Percentiles rank a stretch among this genome's conserved stretches.
These are phyloP conservation scores for Morus bassanus DNA, from an alignment of 2,797 vertebrate species.

Conservation along the genomic window DNA sequence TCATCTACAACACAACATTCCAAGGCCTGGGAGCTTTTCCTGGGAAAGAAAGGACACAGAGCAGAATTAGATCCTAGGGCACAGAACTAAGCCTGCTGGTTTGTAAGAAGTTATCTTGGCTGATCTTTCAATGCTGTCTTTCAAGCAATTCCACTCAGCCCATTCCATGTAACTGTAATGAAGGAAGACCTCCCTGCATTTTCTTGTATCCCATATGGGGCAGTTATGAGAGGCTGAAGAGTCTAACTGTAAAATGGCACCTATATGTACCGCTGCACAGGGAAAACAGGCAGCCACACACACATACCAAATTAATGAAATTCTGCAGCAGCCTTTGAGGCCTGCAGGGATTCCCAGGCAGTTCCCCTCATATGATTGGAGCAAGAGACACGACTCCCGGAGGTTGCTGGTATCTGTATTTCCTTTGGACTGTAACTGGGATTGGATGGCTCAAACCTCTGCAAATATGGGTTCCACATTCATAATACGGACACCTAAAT, in stretches of 20 bases:
- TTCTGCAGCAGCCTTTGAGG: background rate
- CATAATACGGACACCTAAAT: background rate
- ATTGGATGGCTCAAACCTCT: background rate
- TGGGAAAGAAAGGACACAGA: background rate
- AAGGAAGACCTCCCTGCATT: background rate
- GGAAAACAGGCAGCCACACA: too few species aligned
- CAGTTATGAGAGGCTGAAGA: background rate
- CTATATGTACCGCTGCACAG: background rate
- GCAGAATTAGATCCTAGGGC: background rate
- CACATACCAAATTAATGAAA: background rate
- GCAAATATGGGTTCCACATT: background rate
- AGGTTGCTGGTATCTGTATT: background rate
- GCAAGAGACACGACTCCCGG: background rate
- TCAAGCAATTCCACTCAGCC: background rate
- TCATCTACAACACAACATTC: background rate
- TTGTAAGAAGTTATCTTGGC: background rate
- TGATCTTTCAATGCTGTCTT: background rate
- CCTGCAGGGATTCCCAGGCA: background rate
- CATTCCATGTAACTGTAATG: background rate
- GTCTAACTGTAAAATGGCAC: background rate
- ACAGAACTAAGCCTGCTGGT: background rate
- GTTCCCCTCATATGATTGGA: accelerated
- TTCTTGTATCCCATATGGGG: background rate
- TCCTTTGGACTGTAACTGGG: background rate
- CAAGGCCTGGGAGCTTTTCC: background rate